Base-by-base conservation (phyloP, 2,797 vertebrate genomes). In the Phalloptychus januarius region DNA sequence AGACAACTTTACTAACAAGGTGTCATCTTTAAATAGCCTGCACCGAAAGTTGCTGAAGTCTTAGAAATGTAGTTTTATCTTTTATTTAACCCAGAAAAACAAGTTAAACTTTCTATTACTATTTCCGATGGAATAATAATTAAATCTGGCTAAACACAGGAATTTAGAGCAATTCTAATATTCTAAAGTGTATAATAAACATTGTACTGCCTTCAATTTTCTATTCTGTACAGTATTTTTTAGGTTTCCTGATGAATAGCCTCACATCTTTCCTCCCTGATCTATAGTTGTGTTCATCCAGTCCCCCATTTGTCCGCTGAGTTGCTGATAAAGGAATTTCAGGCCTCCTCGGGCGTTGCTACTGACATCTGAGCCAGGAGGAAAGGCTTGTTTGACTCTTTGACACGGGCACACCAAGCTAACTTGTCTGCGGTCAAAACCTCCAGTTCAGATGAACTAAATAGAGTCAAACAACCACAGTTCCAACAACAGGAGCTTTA, bases 301-400 rank as follows among this genome's bases (percentile, higher is more conserved):
- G 63, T 83, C 77, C 83, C 83, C 52, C 38, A 48, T 91, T 87
- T 84, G 80, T 80, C 89, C 45, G 87, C 89, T 86, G 85, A 90
- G 81, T 83, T 93, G 93, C 93, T 94, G 93, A 95, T 86, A 6
- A 72, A 88, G 82, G 83, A 73, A 75, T 91, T 93, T 91, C 79
- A 46, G 82, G 70, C 85, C 92, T 23, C 87, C 92, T 77, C 42
- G 77, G 89, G 89, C 90, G 83, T 90, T 83, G 69, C 88, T 82
- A 82, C 80, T 77, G 91, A 92, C 87, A 92, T 94, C 83, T 82
- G 90, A 92, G 91, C 86, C 56, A 67, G 65, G 71, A 74, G 76
- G 75, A 50, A 80, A 74, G 69, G 77, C 36, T 73, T 50, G 69
- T 82, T 84, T 70, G 72, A 69, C 58, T 20, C 73, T 76, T 78